Evolutionary conservation across 1,140 invertebrate species (phyloP).

Genomic region (Catajapyx aquilonaris): DNA sequence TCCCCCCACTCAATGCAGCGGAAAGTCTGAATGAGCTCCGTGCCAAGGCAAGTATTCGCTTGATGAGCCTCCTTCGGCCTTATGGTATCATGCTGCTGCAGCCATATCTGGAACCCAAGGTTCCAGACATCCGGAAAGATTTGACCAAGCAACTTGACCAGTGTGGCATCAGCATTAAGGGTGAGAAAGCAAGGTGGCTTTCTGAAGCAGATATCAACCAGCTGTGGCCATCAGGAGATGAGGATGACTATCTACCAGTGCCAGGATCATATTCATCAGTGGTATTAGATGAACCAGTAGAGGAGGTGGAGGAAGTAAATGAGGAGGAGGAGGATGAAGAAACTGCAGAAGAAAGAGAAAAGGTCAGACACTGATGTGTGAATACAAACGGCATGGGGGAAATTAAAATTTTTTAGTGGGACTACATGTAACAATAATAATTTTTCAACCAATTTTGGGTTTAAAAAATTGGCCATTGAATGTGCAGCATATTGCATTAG

Average conservation of each 20-base stretch:
- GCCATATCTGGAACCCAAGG: neutral
- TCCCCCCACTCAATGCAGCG: neutral
- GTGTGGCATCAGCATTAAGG: neutral
- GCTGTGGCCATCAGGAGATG: neutral
- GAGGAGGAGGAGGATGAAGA: too few species aligned
- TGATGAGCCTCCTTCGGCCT: neutral
- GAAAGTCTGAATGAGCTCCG: neutral
- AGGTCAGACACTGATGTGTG: too few species aligned
- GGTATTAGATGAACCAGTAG: neutral
- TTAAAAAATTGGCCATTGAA: too few species aligned
- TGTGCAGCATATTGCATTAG: too few species aligned
- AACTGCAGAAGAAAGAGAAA: too few species aligned
- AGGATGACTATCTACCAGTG: too few species aligned
- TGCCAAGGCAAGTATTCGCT: neutral
- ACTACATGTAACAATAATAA: too few species aligned
- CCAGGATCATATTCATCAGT: too few species aligned
- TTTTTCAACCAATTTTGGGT: too few species aligned
- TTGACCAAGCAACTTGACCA: neutral
- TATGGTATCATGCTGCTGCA: neutral
- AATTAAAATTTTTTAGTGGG: too few species aligned
- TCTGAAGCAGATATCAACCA: neutral
- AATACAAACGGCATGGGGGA: too few species aligned
- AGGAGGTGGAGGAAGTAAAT: neutral
- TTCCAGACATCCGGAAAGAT: neutral
- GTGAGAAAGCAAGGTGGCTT: neutral